Evolutionary conservation across 2,888 invertebrate species (phyloP).

Genomic region (Eupithecia tripunctaria): DNA sequence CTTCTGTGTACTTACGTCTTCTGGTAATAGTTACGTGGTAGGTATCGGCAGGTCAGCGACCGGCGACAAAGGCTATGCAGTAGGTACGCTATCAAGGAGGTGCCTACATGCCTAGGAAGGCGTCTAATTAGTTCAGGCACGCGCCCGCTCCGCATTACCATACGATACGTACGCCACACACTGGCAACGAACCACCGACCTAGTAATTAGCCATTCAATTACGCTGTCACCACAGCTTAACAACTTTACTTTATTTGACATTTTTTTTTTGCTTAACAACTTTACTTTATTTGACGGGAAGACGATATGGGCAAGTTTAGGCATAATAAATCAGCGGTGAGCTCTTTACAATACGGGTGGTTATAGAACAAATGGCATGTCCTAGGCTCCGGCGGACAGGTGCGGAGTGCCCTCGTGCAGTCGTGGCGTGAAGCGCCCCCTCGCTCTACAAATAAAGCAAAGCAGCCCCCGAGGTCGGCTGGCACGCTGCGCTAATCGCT

Average conservation of each 20-base stretch:
- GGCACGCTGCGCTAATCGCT: conserved; percentile 21
- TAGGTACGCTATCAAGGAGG: conserved; percentile 28
- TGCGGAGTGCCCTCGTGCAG: neutral
- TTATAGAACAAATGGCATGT: neutral
- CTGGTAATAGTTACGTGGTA: conserved; percentile 5
- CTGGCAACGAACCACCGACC: neutral
- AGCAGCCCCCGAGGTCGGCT: conserved; percentile 11
- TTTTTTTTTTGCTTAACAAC: no score
- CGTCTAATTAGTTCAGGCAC: conserved; percentile 34
- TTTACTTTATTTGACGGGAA: neutral
- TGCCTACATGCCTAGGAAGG: neutral
- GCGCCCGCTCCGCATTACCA: conserved; percentile 34
- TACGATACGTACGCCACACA: conserved; percentile 7
- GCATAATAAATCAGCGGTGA: conserved; percentile 11
- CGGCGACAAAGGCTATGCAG: conserved; percentile 26
- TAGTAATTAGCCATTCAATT: conserved; percentile 10
- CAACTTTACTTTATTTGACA: no score
- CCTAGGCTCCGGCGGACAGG: neutral
- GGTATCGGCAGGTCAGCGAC: conserved; percentile 26
- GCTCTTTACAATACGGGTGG: neutral
- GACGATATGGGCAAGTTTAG: conserved; percentile 12
- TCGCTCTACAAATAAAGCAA: conserved; percentile 20
- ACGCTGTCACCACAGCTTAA: neutral
- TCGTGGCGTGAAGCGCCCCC: conserved; percentile 23
- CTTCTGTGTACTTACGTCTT: neutral